These are phyloP conservation scores for Opisthograptis luteolata DNA, from an alignment of 2,888 invertebrate species.

Conservation along the genomic window DNA sequence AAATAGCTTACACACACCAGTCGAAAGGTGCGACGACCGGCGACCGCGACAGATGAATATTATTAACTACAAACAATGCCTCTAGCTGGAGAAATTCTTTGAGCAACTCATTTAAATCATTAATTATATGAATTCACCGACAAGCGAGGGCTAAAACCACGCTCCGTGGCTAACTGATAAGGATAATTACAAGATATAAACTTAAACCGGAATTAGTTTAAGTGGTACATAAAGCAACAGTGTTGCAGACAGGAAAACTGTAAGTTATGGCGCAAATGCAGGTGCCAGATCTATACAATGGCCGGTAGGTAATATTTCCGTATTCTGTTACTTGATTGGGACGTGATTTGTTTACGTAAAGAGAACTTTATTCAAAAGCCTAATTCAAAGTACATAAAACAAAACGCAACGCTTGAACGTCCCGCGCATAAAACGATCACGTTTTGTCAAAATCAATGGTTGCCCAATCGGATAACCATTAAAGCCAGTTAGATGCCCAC, in stretches of 20 bases:
- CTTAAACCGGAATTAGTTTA: slow-evolving; percentile 24
- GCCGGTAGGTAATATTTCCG: slow-evolving; percentile 1
- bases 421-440: not conserved
- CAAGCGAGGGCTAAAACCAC: slow-evolving; percentile 10
- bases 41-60: slow-evolving; percentile 46
- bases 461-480: slow-evolving; percentile 24
- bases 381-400: too few species aligned
- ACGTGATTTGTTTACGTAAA: slow-evolving; percentile 10
- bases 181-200: slow-evolving; percentile 29
- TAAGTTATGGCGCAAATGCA: slow-evolving; percentile 3
- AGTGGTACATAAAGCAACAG: slow-evolving; percentile 20
- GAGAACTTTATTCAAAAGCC: too few species aligned
- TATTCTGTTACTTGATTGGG: slow-evolving; percentile 1
- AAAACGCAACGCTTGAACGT: not conserved
- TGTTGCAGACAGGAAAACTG: slow-evolving; percentile 21
- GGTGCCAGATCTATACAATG: slow-evolving; percentile 14
- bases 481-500: slow-evolving; percentile 30
- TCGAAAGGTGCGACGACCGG: slow-evolving; percentile 47
- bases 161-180: slow-evolving; percentile 22
- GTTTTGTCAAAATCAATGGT: slow-evolving; percentile 16
- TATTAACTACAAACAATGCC: slow-evolving; percentile 52
- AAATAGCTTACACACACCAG: slow-evolving; percentile 65
- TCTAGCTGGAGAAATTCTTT: slow-evolving; percentile 41
- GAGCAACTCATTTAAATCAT: slow-evolving; percentile 36
- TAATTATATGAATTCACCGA: slow-evolving; percentile 26